phyloP scores from a whole-genome alignment of 2,113 vertebrate genomes.

The Pterocles burchelli region DNA sequence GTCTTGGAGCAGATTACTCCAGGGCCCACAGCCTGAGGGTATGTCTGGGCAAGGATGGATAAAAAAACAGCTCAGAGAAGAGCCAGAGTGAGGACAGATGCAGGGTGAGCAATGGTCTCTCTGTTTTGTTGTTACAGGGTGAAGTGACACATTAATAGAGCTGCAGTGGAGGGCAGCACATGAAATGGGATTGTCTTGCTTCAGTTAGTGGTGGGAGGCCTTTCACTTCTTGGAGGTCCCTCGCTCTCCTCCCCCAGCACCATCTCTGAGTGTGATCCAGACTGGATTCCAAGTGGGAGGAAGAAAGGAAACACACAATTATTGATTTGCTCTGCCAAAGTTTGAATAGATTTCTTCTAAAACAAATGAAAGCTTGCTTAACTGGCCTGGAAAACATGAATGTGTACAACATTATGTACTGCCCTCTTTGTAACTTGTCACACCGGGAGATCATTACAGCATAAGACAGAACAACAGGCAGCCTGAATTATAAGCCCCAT shows the following conservation, averaged over 20 bases:
- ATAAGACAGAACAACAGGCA: not conserved
- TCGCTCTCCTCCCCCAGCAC: not conserved
- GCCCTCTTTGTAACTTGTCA: not conserved
- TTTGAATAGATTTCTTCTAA: conserved; percentile 23
- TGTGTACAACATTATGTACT: not conserved
- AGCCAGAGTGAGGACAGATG: not conserved
- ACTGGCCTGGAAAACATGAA: conserved; percentile 34
- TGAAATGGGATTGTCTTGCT: not conserved
- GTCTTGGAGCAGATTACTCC: not conserved
- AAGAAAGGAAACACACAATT: conserved; percentile 18
- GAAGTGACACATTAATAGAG: not conserved
- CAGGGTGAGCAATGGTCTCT: not conserved
- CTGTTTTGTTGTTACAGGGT: not conserved
- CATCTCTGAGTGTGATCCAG: not conserved
- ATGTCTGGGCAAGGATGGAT: not conserved
- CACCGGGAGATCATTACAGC: not conserved
- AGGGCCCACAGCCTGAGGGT: not conserved
- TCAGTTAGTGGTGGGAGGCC: not conserved
- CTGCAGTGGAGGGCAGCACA: not conserved
- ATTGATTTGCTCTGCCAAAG: conserved; percentile 12
- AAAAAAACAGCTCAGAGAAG: not conserved
- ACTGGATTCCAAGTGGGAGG: not conserved
- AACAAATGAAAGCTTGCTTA: conserved; percentile 42
- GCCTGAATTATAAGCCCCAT: conserved; percentile 10
- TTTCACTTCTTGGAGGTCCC: not conserved